Evolutionary conservation across 2,797 vertebrate species (phyloP).

Genomic region (Enteromius unitaeniatus): DNA sequence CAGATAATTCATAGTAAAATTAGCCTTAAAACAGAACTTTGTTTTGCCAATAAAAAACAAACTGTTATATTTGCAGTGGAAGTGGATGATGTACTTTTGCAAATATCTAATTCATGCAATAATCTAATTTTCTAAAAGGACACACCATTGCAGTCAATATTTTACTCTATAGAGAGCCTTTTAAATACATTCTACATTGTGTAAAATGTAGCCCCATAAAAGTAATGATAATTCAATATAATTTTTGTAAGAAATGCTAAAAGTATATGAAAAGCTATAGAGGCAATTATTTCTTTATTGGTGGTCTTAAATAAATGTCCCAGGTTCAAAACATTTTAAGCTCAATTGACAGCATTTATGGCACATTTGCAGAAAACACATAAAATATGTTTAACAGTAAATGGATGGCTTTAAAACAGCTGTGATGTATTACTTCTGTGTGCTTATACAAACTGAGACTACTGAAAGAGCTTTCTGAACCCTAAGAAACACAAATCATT

Average conservation of each 20-base stretch:
- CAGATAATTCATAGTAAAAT: constrained; percentile 65
- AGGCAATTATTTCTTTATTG: neutral
- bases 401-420: neutral
- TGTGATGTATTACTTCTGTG: neutral
- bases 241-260: neutral
- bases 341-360: neutral
- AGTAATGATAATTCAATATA: neutral
- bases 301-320: neutral
- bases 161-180: neutral
- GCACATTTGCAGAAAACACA: neutral
- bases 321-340: constrained; percentile 10
- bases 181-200: neutral
- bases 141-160: neutral
- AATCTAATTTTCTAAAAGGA: constrained; percentile 9
- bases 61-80: neutral
- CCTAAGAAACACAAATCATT: constrained; percentile 68
- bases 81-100: neutral
- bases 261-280: neutral
- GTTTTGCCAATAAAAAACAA: constrained; percentile 27
- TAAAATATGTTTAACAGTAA: neutral
- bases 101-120: constrained; percentile 18
- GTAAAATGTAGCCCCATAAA: neutral
- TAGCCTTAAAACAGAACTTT: constrained; percentile 42
- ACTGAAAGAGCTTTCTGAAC: neutral
- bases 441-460: neutral